Evolutionary conservation across 2,888 invertebrate species (phyloP).

Genomic region (Eupithecia exiguata): DNA sequence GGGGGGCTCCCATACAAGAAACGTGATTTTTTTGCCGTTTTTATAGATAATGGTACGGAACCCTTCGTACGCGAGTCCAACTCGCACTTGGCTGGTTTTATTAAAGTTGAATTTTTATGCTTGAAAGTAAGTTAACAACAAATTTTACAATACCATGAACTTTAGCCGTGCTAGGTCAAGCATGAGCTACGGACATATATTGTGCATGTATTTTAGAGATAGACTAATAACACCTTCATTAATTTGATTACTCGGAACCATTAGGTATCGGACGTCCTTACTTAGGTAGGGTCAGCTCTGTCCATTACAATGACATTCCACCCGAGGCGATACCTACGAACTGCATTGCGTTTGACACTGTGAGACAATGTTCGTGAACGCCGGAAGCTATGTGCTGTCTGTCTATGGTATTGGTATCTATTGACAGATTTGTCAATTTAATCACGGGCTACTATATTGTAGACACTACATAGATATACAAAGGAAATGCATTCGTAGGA

Average conservation of each 20-base stretch:
- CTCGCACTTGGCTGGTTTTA: too few species aligned
- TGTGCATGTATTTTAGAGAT: too few species aligned
- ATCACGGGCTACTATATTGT: neutral
- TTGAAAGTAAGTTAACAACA: too few species aligned
- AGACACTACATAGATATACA: neutral
- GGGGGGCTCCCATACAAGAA: too few species aligned
- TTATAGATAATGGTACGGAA: too few species aligned
- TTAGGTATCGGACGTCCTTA: neutral
- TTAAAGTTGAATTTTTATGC: too few species aligned
- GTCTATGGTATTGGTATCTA: slow-evolving; percentile 1
- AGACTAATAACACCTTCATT: neutral
- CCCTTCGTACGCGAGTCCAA: too few species aligned
- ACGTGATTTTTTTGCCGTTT: too few species aligned
- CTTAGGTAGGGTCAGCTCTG: neutral
- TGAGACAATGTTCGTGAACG: slow-evolving; percentile 36
- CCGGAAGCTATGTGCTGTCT: slow-evolving; percentile 4
- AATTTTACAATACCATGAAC: too few species aligned
- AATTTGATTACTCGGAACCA: slow-evolving; percentile 1
- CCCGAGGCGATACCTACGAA: slow-evolving; percentile 27
- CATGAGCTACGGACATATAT: too few species aligned
- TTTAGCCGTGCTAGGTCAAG: too few species aligned
- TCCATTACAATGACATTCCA: slow-evolving; percentile 16
- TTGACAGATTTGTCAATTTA: slow-evolving; percentile 4
- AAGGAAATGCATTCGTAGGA: neutral
- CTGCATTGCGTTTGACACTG: slow-evolving; percentile 35